Conservation (phyloP, 2,888 invertebrate genomes). For the Trissolcus japonicus region DNA sequence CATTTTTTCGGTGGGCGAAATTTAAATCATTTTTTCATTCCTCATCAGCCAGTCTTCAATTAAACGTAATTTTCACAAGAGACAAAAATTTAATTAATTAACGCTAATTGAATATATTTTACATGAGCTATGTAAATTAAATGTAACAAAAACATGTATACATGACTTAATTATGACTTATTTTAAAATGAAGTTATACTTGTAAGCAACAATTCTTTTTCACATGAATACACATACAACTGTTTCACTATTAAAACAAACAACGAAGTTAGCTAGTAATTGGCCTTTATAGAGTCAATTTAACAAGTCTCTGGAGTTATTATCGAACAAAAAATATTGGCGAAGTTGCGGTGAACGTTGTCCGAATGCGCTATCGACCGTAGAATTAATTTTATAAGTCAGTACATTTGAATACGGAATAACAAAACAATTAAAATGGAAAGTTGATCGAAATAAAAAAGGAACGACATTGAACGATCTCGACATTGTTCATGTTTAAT, state of each 20-base stretch:
- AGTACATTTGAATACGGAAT: slow-evolving; percentile 10
- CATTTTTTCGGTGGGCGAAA: too few relatives aligned
- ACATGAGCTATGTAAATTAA: background rate
- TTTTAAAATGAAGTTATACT: background rate
- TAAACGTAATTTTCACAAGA: too few relatives aligned
- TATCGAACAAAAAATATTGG: slow-evolving; percentile 21
- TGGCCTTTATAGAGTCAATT: slow-evolving; percentile 39
- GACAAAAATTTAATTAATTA: too few relatives aligned
- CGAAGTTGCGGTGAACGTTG: slow-evolving; percentile 20
- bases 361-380: slow-evolving; percentile 15
- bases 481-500: slow-evolving; percentile 6
- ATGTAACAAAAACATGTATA: too few relatives aligned
- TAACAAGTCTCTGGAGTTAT: slow-evolving; percentile 31
- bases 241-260: slow-evolving; percentile 32
- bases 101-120: too few relatives aligned
- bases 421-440: slow-evolving; percentile 9
- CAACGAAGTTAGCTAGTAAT: slow-evolving; percentile 24
- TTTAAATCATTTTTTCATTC: too few relatives aligned
- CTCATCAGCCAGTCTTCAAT: too few relatives aligned
- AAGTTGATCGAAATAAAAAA: slow-evolving; percentile 4
- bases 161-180: too few relatives aligned
- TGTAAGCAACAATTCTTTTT: slow-evolving; percentile 22
- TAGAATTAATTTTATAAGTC: slow-evolving; percentile 30
- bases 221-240: slow-evolving; percentile 17
- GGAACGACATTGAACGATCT: background rate